These are phyloP conservation scores for Atrichornis clamosus DNA, from an alignment of 2,113 vertebrate genomes.

Conservation along the genomic window DNA sequence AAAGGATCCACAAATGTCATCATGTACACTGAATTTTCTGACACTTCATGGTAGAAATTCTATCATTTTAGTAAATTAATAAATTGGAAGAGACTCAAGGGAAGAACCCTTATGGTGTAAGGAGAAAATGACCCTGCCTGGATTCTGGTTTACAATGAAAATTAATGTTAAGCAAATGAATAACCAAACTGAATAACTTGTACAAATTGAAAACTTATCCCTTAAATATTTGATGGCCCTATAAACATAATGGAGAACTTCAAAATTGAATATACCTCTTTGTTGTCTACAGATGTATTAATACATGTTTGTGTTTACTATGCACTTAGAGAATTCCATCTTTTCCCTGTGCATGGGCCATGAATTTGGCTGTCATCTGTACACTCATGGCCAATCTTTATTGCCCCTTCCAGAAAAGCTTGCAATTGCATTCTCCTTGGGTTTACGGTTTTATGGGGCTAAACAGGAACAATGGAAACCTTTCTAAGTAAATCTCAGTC, in stretches of 20 bases:
- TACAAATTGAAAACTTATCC: background rate
- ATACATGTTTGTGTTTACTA: background rate
- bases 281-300: background rate
- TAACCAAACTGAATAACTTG: background rate
- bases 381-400: background rate
- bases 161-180: background rate
- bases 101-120: background rate
- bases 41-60: background rate
- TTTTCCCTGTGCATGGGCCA: background rate
- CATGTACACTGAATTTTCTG: background rate
- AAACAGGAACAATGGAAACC: background rate
- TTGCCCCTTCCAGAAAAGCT: background rate
- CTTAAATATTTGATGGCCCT: background rate
- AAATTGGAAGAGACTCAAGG: background rate
- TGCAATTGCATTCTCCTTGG: background rate
- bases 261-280: background rate
- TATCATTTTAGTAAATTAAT: background rate
- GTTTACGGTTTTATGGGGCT: background rate
- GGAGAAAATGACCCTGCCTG: background rate
- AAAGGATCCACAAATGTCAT: rapidly evolving
- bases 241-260: background rate
- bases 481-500: background rate
- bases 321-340: background rate
- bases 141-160: background rate
- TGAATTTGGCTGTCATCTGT: background rate